Conservation (phyloP, 2,113 vertebrate species). For the Arenaria interpres region DNA sequence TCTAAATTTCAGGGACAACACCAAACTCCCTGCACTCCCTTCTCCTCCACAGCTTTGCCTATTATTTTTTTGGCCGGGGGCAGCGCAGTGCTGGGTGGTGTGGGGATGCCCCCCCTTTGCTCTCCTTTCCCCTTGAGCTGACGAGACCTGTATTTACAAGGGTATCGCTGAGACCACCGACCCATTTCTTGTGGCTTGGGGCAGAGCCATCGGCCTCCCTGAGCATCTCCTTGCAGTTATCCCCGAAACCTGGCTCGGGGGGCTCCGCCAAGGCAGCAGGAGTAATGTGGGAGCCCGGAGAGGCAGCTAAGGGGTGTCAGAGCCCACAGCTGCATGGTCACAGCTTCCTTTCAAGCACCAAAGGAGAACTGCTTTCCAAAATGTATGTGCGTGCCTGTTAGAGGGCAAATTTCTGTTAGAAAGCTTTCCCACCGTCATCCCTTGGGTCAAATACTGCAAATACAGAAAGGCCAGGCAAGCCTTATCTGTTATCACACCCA, state of each 20-base stretch:
- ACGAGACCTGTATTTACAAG: background rate
- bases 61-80: background rate
- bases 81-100: background rate
- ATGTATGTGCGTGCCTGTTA: background rate
- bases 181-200: background rate
- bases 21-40: background rate
- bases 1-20: background rate
- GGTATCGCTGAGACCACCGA: fast-evolving
- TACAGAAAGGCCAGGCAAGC: background rate
- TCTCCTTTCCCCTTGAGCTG: background rate
- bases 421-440: background rate
- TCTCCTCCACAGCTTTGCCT: background rate
- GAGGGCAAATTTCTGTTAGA: background rate
- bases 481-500: background rate
- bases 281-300: background rate
- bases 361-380: background rate
- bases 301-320: background rate
- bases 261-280: background rate
- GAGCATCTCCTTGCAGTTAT: background rate
- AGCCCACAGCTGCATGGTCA: background rate
- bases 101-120: background rate
- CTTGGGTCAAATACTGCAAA: background rate
- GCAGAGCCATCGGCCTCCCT: background rate
- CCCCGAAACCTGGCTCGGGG: background rate
- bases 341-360: background rate